Base-by-base conservation (phyloP, 2,888 invertebrate species). In the Vannuccia rotundouncinata region DNA sequence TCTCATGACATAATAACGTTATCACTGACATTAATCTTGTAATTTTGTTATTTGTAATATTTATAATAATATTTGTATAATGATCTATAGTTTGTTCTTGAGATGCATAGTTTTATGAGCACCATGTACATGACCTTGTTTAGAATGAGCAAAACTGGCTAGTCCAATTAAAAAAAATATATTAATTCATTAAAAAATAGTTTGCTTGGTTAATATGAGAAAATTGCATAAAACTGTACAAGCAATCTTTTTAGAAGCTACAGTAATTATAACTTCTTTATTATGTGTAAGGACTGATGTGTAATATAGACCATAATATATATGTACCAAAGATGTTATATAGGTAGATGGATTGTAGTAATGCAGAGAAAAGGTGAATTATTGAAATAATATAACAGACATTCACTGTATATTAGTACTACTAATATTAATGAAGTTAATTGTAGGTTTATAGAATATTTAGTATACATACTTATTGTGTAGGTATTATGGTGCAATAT, bases 311-410 rank as follows among this genome's bases (percentile, higher is more conserved):
- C 10, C 2, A 66, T 22, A 22, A n/a, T n/a, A n/a, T n/a, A n/a
- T 66, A 66, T 66, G 66, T 66, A 66, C 66, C 66, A 66, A 66
- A 66, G 66, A 22, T 22, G 25, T 66, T 66, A 66, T 66, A 66
- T 66, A 66, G 66, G 66, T 66, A 66, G 66, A 66, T 66, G 66
- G 66, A 66, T 66, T 66, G 66, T 27, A 66, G 66, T 66, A 5
- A 66, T 66, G 66, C 66, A 22, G 22, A 66, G 66, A 66, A 66
- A n/a, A 66, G 5, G 25, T 13, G 66, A 66, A 66, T 66, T 66
- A 66, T 66, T 66, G 66, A 66, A 66, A 66, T 66, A 66, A 66
- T 66, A 66, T 13, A 66, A 27, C 66, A 66, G 25, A 27, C 66
- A 66, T 22, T 66, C 66, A 66, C 25, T 17, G 66, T 66, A 66